These are phyloP conservation scores for Oedothorax gibbosus DNA, from an alignment of 1,140 invertebrate genomes.

Conservation along the genomic window DNA sequence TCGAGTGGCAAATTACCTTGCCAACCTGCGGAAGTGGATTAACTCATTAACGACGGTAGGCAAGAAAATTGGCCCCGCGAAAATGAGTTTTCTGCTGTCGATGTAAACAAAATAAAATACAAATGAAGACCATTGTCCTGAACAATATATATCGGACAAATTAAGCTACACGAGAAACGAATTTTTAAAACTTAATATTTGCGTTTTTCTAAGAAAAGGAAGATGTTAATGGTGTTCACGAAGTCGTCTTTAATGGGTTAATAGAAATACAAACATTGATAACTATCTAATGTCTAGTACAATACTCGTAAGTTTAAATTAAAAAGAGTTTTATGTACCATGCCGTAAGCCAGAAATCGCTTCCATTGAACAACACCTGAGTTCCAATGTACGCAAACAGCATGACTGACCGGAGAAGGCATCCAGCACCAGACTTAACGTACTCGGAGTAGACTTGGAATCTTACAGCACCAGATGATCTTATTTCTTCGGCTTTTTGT, in stretches of 20 bases:
- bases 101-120: no score
- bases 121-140: no score
- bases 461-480: constrained; percentile 56
- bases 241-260: not conserved
- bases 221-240: no score
- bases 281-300: not conserved
- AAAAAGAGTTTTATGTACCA: constrained; percentile 51
- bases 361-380: constrained; percentile 64
- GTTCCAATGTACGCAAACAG: constrained; percentile 60
- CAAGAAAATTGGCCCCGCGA: no score
- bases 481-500: constrained; percentile 58
- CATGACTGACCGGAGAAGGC: constrained; percentile 45
- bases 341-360: constrained; percentile 63
- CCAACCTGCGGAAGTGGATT: no score
- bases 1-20: no score
- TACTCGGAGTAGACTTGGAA: constrained; percentile 61
- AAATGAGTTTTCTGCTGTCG: no score
- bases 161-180: no score
- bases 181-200: no score
- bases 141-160: no score
- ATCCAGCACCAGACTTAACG: constrained; percentile 61
- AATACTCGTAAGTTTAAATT: not conserved
- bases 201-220: no score
- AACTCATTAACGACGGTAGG: no score
- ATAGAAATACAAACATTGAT: not conserved